Evolutionary conservation across 1,140 invertebrate species (phyloP).

Genomic region (Hydropsyche tenuis): DNA sequence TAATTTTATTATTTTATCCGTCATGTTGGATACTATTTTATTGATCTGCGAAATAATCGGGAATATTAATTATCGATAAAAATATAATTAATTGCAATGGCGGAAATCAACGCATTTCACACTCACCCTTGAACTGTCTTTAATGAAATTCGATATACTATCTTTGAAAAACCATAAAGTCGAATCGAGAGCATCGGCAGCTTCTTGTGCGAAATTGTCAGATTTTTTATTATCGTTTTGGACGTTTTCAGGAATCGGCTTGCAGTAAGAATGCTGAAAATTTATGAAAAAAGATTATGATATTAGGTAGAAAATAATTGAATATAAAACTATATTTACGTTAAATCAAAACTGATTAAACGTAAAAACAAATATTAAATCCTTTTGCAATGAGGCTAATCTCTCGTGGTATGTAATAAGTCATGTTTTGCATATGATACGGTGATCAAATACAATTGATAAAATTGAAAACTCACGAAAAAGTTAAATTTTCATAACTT

Average conservation of each 20-base stretch:
- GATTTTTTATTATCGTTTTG: neutral
- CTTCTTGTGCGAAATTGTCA: constrained; percentile 40
- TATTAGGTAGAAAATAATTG: too few relatives aligned
- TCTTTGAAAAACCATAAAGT: constrained; percentile 41
- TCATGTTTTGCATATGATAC: too few relatives aligned
- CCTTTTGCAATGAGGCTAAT: too few relatives aligned
- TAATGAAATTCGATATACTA: constrained; percentile 38
- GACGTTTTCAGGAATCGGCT: neutral
- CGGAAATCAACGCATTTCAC: too few relatives aligned
- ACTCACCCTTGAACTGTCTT: constrained; percentile 43
- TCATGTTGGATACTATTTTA: constrained; percentile 11
- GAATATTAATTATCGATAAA: too few relatives aligned
- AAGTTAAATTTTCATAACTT: too few relatives aligned
- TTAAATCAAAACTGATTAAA: neutral
- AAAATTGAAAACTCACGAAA: too few relatives aligned
- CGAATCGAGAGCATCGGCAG: constrained; percentile 43
- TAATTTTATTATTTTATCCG: constrained; percentile 23
- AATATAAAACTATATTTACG: too few relatives aligned
- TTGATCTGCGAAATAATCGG: constrained; percentile 17
- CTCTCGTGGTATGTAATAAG: too few relatives aligned
- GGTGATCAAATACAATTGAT: too few relatives aligned
- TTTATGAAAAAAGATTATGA: neutral
- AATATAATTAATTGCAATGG: too few relatives aligned
- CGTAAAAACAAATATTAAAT: too few relatives aligned
- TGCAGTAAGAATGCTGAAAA: neutral